Base-by-base conservation (phyloP, 2,888 invertebrate species). In the Cerastis leucographa region DNA sequence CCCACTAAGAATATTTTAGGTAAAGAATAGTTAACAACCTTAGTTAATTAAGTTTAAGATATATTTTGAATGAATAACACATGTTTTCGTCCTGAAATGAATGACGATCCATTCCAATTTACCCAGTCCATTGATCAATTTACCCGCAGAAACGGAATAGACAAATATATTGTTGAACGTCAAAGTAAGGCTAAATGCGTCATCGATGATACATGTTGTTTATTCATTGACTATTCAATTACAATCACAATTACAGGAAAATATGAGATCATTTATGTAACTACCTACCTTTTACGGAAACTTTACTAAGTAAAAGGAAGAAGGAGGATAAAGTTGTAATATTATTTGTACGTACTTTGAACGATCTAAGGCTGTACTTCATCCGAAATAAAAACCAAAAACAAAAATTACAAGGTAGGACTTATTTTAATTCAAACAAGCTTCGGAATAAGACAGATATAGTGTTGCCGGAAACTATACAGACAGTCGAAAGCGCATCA, bases 141-240 rank as follows among this genome's bases (percentile, higher is more conserved):
- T n/a, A 49, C 40, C 5, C 14, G 22, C 54, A 62, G 71, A 49
- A 84, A 56, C 40, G 35, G 9, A 62, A 65, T 65, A 44, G 44
- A 83, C 29, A 65, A 59, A 44, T 19, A 56, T 49, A 49, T 35
- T 64, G 59, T 42, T 46, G 59, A 68, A 59, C 40, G 59, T 59
- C 11, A 56, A 65, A 66, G 66, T 66, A 68, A 22, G 44, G 12
- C 42, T 51, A 40, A 74, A 74, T 71, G 68, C 42, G 71, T 85
- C 78, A 85, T 66, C 62, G 68, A 74, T 85, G 77, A 85, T 62
- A 44, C 67, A 69, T 29, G 11, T n/a, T 56, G 40, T 76, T 76
- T 74, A 54, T 74, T 77, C 65, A 65, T 76, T 59, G 35, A 56
- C 22, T 44, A 71, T 25, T 69, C 11, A 42, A 40, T 67, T 25